These are phyloP conservation scores for Philopotamus ludificatus DNA, from an alignment of 1,140 invertebrate species.

Conservation along the genomic window DNA sequence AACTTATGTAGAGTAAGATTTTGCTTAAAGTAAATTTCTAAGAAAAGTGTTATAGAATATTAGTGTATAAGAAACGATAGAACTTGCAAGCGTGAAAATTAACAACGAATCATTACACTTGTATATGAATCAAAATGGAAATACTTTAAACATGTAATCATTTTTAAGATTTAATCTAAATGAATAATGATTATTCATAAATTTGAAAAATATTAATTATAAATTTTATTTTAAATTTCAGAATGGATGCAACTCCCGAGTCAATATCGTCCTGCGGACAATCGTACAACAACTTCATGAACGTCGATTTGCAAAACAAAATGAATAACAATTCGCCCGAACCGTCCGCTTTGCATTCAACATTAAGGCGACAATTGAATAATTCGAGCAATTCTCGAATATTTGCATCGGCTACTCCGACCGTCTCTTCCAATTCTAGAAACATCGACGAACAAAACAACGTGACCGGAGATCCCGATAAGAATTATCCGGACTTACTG, in stretches of 20 bases:
- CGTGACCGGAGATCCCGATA: constrained; percentile 59
- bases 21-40: no score
- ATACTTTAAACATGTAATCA: no score
- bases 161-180: no score
- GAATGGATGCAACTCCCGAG: constrained; percentile 48
- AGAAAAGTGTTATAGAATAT: no score
- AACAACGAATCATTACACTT: no score
- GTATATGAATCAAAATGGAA: no score
- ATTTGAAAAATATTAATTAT: no score
- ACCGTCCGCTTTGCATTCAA: constrained; percentile 10
- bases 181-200: no score
- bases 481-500: constrained; percentile 67
- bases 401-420: constrained; percentile 46
- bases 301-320: constrained; percentile 52
- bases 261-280: constrained; percentile 49
- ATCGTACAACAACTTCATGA: constrained; percentile 49
- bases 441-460: constrained; percentile 57
- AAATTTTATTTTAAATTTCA: no score
- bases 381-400: constrained; percentile 53
- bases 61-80: no score
- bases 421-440: constrained; percentile 44
- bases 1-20: no score
- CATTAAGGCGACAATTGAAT: constrained; percentile 2
- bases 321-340: constrained; percentile 48
- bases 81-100: no score